These are phyloP conservation scores for Muricea muricata DNA, from an alignment of 92 coral and sea anemone species.

Conservation along the genomic window DNA sequence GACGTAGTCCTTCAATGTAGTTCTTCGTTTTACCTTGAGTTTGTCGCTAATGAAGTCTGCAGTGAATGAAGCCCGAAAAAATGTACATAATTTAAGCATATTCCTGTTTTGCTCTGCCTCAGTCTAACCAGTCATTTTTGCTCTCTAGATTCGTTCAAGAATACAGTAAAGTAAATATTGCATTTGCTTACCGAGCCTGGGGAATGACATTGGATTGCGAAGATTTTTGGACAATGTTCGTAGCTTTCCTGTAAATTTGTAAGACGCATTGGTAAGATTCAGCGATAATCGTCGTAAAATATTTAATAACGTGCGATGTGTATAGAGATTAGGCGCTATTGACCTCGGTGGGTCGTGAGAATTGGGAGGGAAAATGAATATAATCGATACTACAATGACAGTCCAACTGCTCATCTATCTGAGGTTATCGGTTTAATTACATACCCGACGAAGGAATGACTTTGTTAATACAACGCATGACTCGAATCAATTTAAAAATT, in stretches of 20 bases:
- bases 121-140: neutral
- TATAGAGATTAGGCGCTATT: neutral
- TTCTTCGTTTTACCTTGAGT: no score
- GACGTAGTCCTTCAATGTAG: no score
- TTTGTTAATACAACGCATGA: neutral
- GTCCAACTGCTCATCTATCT: no score
- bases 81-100: no score
- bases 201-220: neutral
- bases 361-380: neutral
- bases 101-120: no score
- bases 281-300: neutral
- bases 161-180: neutral
- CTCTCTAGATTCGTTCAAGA: neutral
- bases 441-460: neutral
- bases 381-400: neutral
- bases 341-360: slow-evolving; percentile 25
- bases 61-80: no score
- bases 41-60: no score
- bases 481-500: no score
- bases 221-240: neutral
- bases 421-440: neutral
- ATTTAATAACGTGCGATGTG: slow-evolving; percentile 2
- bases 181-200: neutral
- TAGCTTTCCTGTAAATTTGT: neutral
- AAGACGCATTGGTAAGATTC: neutral